Evolutionary conservation across 2,797 vertebrate species (phyloP), one percentile per base, ranked within the genome.

Genomic region (Mormyrops boulengeri): DNA sequence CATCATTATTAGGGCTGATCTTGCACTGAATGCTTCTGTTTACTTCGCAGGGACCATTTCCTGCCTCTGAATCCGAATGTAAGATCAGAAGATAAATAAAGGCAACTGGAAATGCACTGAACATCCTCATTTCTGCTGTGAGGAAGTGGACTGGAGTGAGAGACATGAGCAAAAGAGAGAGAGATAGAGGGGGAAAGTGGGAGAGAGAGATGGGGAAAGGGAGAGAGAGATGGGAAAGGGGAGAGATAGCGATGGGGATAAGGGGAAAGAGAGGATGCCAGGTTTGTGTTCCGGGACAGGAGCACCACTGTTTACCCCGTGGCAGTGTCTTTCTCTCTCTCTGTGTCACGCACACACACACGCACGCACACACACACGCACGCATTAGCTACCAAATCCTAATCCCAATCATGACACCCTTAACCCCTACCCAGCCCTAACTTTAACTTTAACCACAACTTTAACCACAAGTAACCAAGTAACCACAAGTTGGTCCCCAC

Each of bases 1-100:
- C 93, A 94, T 94, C 93, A 94, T 94, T 93, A 93, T 92, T 84
- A 66, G 89, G 92, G 92, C 94, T 91, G 92, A 30, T 30, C 3
- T 17, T 77, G 89, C 73, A 57, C 57, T 57, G 88, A n/a, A 87
- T 87, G 88, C 62, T 89, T 88, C 85, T 44, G 88, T 85, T 62
- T 44, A 26, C 69, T 77, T 38, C 80, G 11, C 55, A 47, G 2
- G 41, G 38, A 57, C 30, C 50, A 89, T 85, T 55, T 8, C 41
- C 55, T 87, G 85, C 49, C 49, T 38, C 52, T 4, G 85, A 82
- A 12, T 53, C 5, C 9, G 53, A 85, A 50, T 89, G 12, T 9
- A 53, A 85, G 41, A 85, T 55, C 22, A 87, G 34, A 84, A 22
- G 50, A 22, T 49, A 53, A 55, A 89, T 57, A 52, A 60, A 62